phyloP scores from a whole-genome alignment of 2,797 vertebrate species.

The Tragelaphus eurycerus region DNA sequence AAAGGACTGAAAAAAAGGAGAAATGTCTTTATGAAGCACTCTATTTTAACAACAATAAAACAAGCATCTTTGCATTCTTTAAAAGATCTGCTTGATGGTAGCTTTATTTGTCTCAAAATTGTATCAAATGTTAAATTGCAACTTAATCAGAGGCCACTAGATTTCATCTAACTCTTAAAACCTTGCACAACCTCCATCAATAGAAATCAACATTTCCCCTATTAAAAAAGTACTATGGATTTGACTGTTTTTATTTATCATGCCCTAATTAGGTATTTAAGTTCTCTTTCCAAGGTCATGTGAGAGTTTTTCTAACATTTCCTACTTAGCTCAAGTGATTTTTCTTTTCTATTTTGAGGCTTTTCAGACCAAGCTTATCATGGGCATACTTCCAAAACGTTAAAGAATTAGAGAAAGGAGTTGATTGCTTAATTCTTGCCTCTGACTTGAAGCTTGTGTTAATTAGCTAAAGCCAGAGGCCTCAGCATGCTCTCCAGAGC shows the following conservation, averaged over 20 bases:
- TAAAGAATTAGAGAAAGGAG: slow-evolving; percentile 35
- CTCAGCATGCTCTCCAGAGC: slow-evolving; percentile 16
- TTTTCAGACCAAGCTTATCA: slow-evolving; percentile 49
- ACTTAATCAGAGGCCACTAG: not conserved
- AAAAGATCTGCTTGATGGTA: not conserved
- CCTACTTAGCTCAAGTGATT: slow-evolving; percentile 37
- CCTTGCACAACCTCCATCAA: not conserved
- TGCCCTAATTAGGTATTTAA: slow-evolving; percentile 53
- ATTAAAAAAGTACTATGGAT: not conserved
- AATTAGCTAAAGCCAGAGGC: slow-evolving; percentile 49
- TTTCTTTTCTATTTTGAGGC: slow-evolving; percentile 14
- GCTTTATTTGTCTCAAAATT: not conserved
- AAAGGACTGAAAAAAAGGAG: slow-evolving; percentile 3
- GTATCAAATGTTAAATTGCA: not conserved
- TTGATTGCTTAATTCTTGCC: slow-evolving; percentile 49
- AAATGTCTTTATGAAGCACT: not conserved
- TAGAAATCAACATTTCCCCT: slow-evolving; percentile 12
- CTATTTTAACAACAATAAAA: not conserved
- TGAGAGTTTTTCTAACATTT: slow-evolving; percentile 53
- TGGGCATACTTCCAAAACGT: slow-evolving; percentile 40
- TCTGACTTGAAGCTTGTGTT: slow-evolving; percentile 28
- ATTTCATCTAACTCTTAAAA: slow-evolving; percentile 20
- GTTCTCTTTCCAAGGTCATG: slow-evolving; percentile 42
- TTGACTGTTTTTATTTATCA: slow-evolving; percentile 48
- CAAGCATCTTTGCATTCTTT: not conserved